Evolutionary conservation across 1,140 invertebrate genomes (phyloP).

Genomic region (Chymomyza costata): DNA sequence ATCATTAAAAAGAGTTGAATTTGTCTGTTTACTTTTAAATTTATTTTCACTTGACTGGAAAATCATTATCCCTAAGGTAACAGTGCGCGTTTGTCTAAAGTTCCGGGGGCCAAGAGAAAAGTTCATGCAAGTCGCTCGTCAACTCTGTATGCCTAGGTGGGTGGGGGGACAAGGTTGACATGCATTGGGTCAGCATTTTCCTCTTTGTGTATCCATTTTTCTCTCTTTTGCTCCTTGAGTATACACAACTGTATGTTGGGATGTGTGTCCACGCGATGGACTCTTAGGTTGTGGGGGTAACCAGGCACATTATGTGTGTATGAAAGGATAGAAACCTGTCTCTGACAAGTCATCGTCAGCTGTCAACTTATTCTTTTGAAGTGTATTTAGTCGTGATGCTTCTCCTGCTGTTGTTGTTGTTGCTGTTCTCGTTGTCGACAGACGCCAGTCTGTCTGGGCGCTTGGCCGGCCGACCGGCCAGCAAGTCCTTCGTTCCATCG

Average conservation of each 20-base stretch:
- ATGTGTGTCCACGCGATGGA: conserved; percentile 32
- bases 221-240: not conserved
- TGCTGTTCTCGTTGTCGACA: conserved; percentile 11
- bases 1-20: conserved; percentile 44
- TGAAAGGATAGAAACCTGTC: conserved; percentile 73
- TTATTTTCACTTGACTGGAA: conserved; percentile 74
- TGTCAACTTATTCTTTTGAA: conserved; percentile 75
- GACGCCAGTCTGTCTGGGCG: conserved; percentile 5
- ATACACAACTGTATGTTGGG: conserved; percentile 24
- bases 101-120: conserved; percentile 31
- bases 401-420: conserved; percentile 22
- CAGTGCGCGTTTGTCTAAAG: conserved; percentile 24
- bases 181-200: conserved; percentile 22
- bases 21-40: conserved; percentile 68
- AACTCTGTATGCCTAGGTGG: conserved; percentile 13
- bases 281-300: conserved; percentile 16
- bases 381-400: conserved; percentile 68
- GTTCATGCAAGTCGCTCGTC: conserved; percentile 47
- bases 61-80: conserved; percentile 72
- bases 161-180: conserved; percentile 50
- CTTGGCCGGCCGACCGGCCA: too few relatives aligned
- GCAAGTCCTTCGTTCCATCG: conserved; percentile 24
- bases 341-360: conserved; percentile 74
- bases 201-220: not conserved
- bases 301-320: conserved; percentile 48